Evolutionary conservation across 1,140 invertebrate genomes (phyloP).

Genomic region (Hylaeus anthracinus): DNA sequence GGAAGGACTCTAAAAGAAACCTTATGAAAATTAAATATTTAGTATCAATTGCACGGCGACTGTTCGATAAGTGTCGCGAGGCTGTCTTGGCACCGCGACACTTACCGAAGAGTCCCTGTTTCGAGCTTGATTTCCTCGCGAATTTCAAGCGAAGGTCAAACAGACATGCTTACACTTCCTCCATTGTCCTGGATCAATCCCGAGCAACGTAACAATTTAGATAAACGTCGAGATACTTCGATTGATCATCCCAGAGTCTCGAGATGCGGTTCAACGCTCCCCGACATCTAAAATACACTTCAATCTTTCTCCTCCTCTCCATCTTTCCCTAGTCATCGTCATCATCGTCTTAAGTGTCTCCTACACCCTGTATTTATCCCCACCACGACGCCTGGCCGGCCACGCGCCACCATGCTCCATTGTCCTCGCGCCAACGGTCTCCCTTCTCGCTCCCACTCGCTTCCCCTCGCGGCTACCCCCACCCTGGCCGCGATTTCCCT

Average conservation of each 20-base stretch:
- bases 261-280: constrained; percentile 55
- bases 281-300: constrained; percentile 21
- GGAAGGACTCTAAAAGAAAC: too few relatives aligned
- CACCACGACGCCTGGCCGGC: constrained; percentile 53
- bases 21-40: too few relatives aligned
- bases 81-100: too few relatives aligned
- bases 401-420: constrained; percentile 73
- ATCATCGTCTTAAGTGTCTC: constrained; percentile 62
- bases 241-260: constrained; percentile 15
- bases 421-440: constrained; percentile 66
- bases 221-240: too few relatives aligned
- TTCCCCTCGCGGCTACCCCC: neutral
- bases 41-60: too few relatives aligned
- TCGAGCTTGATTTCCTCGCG: too few relatives aligned
- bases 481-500: neutral
- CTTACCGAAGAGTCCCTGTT: too few relatives aligned
- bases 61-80: too few relatives aligned
- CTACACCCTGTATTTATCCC: constrained; percentile 71
- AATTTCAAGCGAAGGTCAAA: too few relatives aligned
- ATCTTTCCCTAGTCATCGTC: constrained; percentile 44
- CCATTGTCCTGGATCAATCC: too few relatives aligned
- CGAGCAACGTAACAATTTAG: too few relatives aligned
- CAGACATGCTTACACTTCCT: too few relatives aligned
- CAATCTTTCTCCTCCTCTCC: constrained; percentile 34
- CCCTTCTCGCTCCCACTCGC: neutral